Percentiles rank a stretch among this genome's conserved stretches.
Conservation (phyloP, 2,797 vertebrate species). For the Lemur catta region DNA sequence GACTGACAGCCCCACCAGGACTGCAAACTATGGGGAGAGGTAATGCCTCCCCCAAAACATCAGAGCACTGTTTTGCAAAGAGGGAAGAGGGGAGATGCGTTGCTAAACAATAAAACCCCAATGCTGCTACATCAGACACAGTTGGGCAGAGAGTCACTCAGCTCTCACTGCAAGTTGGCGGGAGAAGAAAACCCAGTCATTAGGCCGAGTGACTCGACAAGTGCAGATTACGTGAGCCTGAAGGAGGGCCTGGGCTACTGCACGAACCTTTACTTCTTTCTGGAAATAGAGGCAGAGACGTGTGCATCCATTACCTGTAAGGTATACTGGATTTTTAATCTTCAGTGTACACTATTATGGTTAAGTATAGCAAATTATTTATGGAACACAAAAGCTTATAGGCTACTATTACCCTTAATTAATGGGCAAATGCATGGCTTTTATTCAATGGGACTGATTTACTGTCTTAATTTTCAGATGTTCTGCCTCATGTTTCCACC, state of each 20-base stretch:
- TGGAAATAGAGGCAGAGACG: constrained; percentile 1
- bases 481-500: constrained; percentile 82
- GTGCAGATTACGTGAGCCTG: neutral
- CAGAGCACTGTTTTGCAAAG: neutral
- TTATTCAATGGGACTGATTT: constrained; percentile 86
- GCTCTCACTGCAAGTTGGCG: neutral
- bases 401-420: constrained; percentile 86
- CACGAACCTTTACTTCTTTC: constrained; percentile 1
- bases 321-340: constrained; percentile 81
- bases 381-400: constrained; percentile 83
- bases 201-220: neutral
- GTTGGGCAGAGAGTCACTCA: neutral
- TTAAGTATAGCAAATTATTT: constrained; percentile 82
- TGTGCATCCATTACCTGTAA: constrained; percentile 73
- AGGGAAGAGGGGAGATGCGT: neutral
- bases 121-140: no score
- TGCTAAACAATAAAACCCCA: neutral
- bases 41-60: no score
- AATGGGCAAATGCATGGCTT: constrained; percentile 83
- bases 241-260: neutral
- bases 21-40: rapidly evolving
- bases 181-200: neutral
- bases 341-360: constrained; percentile 78
- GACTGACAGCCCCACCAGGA: neutral
- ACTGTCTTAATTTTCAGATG: constrained; percentile 84